Evolutionary conservation across 2,888 invertebrate genomes (phyloP), one percentile per base, ranked within the genome.

Genomic region (Stenolophus ochropezus): DNA sequence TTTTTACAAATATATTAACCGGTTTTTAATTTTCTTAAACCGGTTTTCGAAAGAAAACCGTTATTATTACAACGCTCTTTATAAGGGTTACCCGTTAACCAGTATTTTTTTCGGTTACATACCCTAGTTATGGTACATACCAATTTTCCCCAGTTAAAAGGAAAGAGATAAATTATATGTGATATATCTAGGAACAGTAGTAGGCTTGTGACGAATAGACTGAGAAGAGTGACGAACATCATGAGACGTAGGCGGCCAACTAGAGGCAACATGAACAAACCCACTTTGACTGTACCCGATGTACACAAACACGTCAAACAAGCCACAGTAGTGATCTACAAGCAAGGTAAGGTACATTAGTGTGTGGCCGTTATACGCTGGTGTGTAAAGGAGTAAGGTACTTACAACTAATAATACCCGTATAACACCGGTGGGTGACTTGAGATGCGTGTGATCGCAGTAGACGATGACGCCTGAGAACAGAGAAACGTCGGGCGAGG

Each of bases 181-280:
- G 94, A 94, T 90, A 95, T 93, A 91, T 94, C 94, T 88, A 95
- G 93, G 91, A 95, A 94, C 88, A 95, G 91, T 90, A 95, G 92
- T 87, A 94, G 91, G 88, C 93, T 92, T 84, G 94, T 94, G 88
- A 94, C 92, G 86, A 95, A 92, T 86, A 94, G 90, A 88, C 94
- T 94, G 90, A 95, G 92, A 86, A 95, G 91, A 85, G 94, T 93
- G 87, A 94, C 93, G 89, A 95, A 95, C 91, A 95, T 92, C 93
- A 95, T 94, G 87, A 95, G 92, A 88, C 95, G 92, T 86, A 95
- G 91, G 87, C 94, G 92, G 87, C 94, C 94, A 85, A 93, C 92
- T 87, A 94, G 91, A 88, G 94, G 94, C 90, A 95, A 91, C 93
- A 94, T 93, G 89, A 94, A 94, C 84, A 95, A 91, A 88, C 94